Conservation (phyloP, 2,113 vertebrate genomes). For the Oxyruncus cristatus region DNA sequence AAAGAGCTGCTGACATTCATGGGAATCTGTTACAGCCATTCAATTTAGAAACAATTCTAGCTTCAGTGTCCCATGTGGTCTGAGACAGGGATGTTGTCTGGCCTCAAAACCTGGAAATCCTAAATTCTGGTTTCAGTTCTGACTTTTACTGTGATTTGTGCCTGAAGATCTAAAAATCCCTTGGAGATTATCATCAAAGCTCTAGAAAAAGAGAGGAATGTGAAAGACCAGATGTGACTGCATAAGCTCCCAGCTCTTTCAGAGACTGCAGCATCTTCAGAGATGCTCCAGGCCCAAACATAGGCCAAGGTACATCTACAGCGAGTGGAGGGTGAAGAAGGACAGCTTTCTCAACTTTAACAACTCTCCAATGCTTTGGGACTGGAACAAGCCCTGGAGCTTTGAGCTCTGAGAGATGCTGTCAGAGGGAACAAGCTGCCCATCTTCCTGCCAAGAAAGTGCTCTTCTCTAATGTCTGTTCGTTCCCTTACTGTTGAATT, state of each 20-base stretch:
- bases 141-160: not conserved
- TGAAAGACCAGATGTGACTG: not conserved
- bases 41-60: conserved; percentile 33
- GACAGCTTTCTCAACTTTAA: not conserved
- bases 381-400: not conserved
- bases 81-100: not conserved
- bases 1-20: conserved; percentile 63
- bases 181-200: not conserved
- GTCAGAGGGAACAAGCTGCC: not conserved
- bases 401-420: not conserved
- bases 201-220: not conserved
- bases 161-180: not conserved
- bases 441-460: not conserved
- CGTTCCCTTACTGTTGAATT: not conserved
- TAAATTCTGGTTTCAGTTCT: conserved; percentile 11
- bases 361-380: not conserved
- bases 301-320: not conserved
- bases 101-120: not conserved
- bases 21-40: conserved; percentile 44
- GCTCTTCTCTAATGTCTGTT: not conserved
- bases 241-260: not conserved
- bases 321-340: not conserved
- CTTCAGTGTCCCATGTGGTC: not conserved
- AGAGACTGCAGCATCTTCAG: not conserved
- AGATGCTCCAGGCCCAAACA: not conserved